Percentiles rank a stretch among this genome's conserved stretches.
Evolutionary conservation across 2,113 vertebrate genomes (phyloP).

Genomic region (Lota lota): DNA sequence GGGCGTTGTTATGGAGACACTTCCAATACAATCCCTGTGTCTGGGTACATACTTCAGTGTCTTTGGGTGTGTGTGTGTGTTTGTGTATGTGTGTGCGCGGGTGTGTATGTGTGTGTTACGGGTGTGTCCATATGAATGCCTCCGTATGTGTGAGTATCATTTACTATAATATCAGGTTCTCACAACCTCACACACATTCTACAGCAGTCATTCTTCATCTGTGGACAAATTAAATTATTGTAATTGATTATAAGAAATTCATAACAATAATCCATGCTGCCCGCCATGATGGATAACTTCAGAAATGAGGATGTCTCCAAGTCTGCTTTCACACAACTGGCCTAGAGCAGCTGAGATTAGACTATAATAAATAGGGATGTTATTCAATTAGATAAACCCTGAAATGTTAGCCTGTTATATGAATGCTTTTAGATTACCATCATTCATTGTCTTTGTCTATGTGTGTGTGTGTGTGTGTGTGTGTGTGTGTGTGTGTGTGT

Average conservation of each 20-base stretch:
- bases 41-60: too few species aligned
- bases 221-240: slow-evolving; percentile 20
- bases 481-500: slow-evolving; percentile 7
- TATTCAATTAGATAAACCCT: slow-evolving; percentile 19
- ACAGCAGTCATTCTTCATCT: not conserved
- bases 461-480: not conserved
- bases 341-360: not conserved
- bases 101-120: not conserved
- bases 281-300: not conserved
- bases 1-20: too few species aligned
- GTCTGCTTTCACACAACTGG: slow-evolving; percentile 16
- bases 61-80: too few species aligned
- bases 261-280: not conserved
- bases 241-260: slow-evolving; percentile 8
- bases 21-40: too few species aligned
- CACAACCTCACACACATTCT: not conserved
- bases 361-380: slow-evolving; percentile 24
- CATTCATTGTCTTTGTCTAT: slow-evolving; percentile 22
- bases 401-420: slow-evolving; percentile 31
- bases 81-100: not conserved
- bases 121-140: too few species aligned
- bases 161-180: not conserved
- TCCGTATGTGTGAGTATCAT: not conserved
- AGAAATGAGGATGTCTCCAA: slow-evolving; percentile 4
- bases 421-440: slow-evolving; percentile 26